Base-by-base conservation (phyloP, 2,797 vertebrate genomes). In the Squalus acanthias region DNA sequence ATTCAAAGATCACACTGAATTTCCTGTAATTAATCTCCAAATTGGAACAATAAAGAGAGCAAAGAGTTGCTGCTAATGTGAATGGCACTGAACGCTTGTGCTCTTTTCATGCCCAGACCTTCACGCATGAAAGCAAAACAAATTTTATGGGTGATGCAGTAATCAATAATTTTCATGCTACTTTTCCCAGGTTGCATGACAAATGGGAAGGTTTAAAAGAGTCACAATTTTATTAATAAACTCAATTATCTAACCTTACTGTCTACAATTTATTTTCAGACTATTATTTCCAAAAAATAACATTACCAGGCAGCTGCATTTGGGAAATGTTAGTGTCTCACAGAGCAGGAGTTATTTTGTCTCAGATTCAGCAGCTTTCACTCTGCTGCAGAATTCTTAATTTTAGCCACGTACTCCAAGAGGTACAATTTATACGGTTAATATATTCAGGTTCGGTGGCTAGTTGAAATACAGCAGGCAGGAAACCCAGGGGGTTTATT, bases 401-500 rank as follows among this genome's bases (percentile, higher is more conserved):
- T 72, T 95, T 95, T 70, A 95, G 70, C 69, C 94, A 76, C 94
- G 26, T 96, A 94, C 89, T 79, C 29, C 57, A 92, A 93, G n/a
- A 91, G 57, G 60, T 6, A 79, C 17, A 88, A 70, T 70, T 50
- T 72, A 72, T 72, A 53, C 46, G 24, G 67, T 91, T 89, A 91
- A 96, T 91, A 12, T 92, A 74, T 70, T 88, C 87, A 85, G 65
- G 67, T 91, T 74, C 79, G 74, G 53, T 88, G 69, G 88, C 85
- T 72, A 57, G 85, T 91, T 95, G 69, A 95, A 95, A 95, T 29
- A 57, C 67, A 95, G 29, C 94, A 74, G 46, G 46, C 94, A 72
- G 69, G 69, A 26, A 74, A 96, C 96, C 96, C 95, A 89, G 96
- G 88, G 96, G 96, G 96, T 76, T 57, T 76, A 93, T 0, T 96